Evolutionary conservation across 2,888 invertebrate genomes (phyloP).

Genomic region (Temnothorax ravouxi): DNA sequence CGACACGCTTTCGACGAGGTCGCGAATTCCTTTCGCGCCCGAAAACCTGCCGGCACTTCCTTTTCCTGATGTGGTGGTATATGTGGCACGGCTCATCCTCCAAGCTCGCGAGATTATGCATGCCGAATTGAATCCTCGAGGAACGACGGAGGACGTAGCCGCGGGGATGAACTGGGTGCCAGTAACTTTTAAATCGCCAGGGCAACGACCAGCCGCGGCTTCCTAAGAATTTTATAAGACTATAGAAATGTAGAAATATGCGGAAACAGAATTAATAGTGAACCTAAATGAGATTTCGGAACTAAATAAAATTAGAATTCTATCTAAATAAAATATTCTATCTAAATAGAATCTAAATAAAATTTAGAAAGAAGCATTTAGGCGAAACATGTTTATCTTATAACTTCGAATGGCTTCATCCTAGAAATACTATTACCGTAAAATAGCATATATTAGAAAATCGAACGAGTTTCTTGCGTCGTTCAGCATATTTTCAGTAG

Average conservation of each 20-base stretch:
- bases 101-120: conserved; percentile 51
- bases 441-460: conserved; percentile 15
- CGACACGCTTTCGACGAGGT: conserved; percentile 37
- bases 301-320: no score
- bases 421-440: not conserved
- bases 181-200: conserved; percentile 51
- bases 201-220: conserved; percentile 43
- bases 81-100: conserved; percentile 38
- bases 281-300: not conserved
- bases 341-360: no score
- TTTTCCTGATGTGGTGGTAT: conserved; percentile 61
- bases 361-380: not conserved
- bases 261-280: conserved; percentile 12
- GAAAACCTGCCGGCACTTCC: conserved; percentile 69
- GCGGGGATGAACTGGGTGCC: conserved; percentile 13
- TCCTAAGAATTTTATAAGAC: conserved; percentile 21
- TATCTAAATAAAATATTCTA: no score
- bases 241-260: not conserved
- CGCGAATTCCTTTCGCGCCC: conserved; percentile 58
- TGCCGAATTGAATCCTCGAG: conserved; percentile 49
- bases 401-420: not conserved
- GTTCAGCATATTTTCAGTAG: not conserved
- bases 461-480: not conserved
- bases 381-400: not conserved
- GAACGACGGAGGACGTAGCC: conserved; percentile 33